Evolutionary conservation across 1,140 invertebrate species (phyloP), one percentile per base, ranked within the genome.

Genomic region (Ephestia elutella): DNA sequence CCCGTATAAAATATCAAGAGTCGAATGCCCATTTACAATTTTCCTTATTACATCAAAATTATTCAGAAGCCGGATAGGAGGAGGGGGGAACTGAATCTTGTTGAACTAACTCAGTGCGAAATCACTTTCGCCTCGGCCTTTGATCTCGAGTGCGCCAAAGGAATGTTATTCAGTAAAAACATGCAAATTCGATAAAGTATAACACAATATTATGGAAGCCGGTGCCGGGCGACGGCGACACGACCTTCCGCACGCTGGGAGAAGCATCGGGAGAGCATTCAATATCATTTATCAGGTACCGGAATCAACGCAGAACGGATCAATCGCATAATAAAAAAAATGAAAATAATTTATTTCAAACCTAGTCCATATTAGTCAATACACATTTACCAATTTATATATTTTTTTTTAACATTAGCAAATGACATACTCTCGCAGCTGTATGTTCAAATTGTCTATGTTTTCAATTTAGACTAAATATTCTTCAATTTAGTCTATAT

Each of bases 141-240:
- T 88, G 86, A 88, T 88, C 81, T 87, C 78, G 71, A 72, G 63
- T 75, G 75, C 72, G 80, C 80, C 86, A 87, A 88, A 88, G 86
- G 81, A 86, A 87, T 85, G 78, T 87, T 86, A 86, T 88, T 88
- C 82, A 83, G 86, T 86, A 88, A 88, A 88, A 88, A 88, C 84
- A 88, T 88, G 86, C 78, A 88, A 88, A 88, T 88, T 85, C 83
- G 86, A 88, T 88, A 86, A 88, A 79, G 80, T 86, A 88, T 88
- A 86, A 88, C 82, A 85, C 86, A 83, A 88, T 88, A 86, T 88
- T 88, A 84, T 71, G 68, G 70, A 72, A 78, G 77, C 71, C 50
- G 71, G 66, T 76, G 79, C 67, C 68, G 75, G 68, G 61, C 55
- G 66, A 56, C 68, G 54, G 63, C 66, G 68, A 65, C 76, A 71